Evolutionary conservation across 1,140 invertebrate genomes (phyloP), one percentile per base, ranked within the genome.

Genomic region (Papilio polyxenes): DNA sequence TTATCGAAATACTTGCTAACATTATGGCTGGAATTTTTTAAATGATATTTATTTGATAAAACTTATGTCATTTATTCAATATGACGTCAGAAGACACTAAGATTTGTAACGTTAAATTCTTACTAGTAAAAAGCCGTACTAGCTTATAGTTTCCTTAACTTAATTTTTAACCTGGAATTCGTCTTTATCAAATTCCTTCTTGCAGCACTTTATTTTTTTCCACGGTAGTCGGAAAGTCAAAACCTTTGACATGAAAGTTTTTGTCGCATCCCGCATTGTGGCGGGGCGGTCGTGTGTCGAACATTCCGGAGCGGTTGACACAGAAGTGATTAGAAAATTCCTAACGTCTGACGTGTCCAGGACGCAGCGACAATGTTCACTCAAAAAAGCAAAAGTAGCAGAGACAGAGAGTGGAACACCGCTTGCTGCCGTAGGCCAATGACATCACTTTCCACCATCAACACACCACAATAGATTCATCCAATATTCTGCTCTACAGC

Each of bases 271-370:
- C 74, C 65, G 31, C 65, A 72, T 72, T 40, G 65, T 72, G 23
- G 23, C 65, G 23, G 65, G 65, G 3, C 65, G 65, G 65, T 31
- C 23, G 62, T 72, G 65, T 72, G 74, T 75, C 40, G n/a, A 48
- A 77, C 75, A 77, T 77, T 77, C 75, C 75, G 20, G 20, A 31
- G 20, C 20, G 48, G 75, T 53, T 77, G 75, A 77, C 75, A 77
- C 48, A 77, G 48, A 53, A 53, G 75, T 77, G 75, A 77, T 77
- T 77, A 77, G 75, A 77, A 77, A 77, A 77, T 77, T 77, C 75
- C 75, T 31, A 53, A 77, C 49, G 75, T 48, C n/a, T 77, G 75
- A 77, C 75, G 75, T 53, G 75, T 77, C 75, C 49, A 77, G 75
- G 75, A 77, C 75, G 75, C 75, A 23, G 44, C 75, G 48, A 77